Percentiles rank a stretch among this genome's conserved stretches.
phyloP scores from a whole-genome alignment of 2,797 vertebrate genomes.

The Sternarchorhynchus goeldii region DNA sequence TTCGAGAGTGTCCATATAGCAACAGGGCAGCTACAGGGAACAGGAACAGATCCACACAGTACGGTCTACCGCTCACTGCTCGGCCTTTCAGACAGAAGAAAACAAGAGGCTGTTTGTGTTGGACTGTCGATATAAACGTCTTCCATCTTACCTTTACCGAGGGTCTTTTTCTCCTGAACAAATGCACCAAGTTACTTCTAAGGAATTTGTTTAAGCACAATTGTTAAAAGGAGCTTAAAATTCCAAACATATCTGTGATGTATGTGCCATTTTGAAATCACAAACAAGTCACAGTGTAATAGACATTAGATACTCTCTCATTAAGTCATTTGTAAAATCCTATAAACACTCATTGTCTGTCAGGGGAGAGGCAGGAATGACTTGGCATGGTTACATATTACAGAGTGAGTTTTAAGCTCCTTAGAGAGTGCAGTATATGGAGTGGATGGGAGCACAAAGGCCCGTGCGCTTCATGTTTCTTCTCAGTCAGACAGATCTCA shows the following conservation, averaged over 20 bases:
- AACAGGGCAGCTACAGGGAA: background rate
- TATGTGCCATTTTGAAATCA: constrained; percentile 8
- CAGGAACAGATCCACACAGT: background rate
- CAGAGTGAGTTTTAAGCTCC: constrained; percentile 47
- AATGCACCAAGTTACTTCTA: constrained; percentile 7
- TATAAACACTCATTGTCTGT: constrained; percentile 46
- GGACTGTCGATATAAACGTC: constrained; percentile 28
- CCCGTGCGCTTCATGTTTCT: constrained; percentile 51
- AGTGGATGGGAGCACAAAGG: constrained; percentile 45
- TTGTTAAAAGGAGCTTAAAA: constrained; percentile 46
- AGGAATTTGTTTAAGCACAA: constrained; percentile 10
- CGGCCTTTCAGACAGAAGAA: constrained; percentile 22
- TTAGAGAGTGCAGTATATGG: constrained; percentile 35
- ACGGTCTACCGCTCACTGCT: background rate
- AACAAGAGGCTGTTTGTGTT: constrained; percentile 38
- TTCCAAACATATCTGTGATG: constrained; percentile 40
- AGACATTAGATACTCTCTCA: constrained; percentile 51
- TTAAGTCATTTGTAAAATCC: constrained; percentile 50
- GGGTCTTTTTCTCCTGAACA: constrained; percentile 18
- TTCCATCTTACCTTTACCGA: constrained; percentile 7
- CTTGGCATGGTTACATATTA: constrained; percentile 53
- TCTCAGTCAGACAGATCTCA: constrained; percentile 45
- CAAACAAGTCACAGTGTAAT: constrained; percentile 41
- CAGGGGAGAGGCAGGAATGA: constrained; percentile 29
- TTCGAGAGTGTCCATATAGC: constrained; percentile 13